Percentiles rank a stretch among this genome's conserved stretches.
Conservation (phyloP, 2,797 vertebrate species). For the Podargus strigoides region DNA sequence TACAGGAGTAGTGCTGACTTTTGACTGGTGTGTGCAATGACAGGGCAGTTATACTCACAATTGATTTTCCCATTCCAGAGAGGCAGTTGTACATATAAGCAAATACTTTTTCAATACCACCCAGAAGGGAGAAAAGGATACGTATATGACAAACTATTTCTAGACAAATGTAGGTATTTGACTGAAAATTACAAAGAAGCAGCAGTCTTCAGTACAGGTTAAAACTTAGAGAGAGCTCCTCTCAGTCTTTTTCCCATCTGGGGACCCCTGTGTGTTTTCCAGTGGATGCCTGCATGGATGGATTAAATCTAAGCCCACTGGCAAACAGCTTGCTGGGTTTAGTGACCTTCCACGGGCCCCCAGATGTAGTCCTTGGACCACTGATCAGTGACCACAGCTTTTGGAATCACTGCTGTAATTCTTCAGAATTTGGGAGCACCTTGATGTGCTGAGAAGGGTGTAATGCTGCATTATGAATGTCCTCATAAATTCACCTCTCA, state of each 20-base stretch:
- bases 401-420: not conserved
- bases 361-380: not conserved
- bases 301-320: not conserved
- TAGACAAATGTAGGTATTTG: not conserved
- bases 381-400: not conserved
- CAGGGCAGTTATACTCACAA: not conserved
- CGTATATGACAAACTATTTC: not conserved
- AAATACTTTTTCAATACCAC: not conserved
- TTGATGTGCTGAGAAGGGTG: not conserved
- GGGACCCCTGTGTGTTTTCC: not conserved
- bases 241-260: not conserved
- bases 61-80: not conserved
- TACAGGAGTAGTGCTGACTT: not conserved
- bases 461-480: not conserved
- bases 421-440: not conserved
- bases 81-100: not conserved
- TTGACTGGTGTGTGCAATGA: not conserved
- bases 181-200: not conserved
- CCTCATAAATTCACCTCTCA: not conserved
- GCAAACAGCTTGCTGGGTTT: not conserved
- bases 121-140: not conserved
- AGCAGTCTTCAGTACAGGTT: not conserved
- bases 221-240: not conserved
- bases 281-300: not conserved
- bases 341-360: not conserved